These are phyloP conservation scores for Oligia fasciuncula DNA, from an alignment of 2,888 invertebrate species.

Conservation along the genomic window DNA sequence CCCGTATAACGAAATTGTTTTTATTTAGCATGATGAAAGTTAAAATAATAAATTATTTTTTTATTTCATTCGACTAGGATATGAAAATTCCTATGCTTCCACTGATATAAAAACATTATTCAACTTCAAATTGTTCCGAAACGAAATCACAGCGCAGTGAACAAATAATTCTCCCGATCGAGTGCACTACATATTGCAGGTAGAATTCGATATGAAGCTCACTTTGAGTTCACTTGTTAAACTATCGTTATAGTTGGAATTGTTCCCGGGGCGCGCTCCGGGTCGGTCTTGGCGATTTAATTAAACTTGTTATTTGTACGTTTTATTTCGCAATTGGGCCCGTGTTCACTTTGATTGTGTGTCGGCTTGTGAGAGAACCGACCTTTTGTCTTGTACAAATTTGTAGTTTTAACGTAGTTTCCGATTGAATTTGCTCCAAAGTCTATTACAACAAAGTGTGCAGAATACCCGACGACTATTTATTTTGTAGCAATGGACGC, in stretches of 20 bases:
- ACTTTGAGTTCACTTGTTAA: slow-evolving; percentile 87
- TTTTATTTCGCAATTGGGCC: slow-evolving; percentile 87
- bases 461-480: slow-evolving; percentile 58
- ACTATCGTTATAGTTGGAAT: slow-evolving; percentile 86
- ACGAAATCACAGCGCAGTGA: slow-evolving; percentile 69
- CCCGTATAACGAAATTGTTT: slow-evolving; percentile 30
- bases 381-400: slow-evolving; percentile 75
- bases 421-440: slow-evolving; percentile 66
- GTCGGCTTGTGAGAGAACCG: slow-evolving; percentile 76
- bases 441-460: slow-evolving; percentile 56
- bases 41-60: slow-evolving; percentile 18
- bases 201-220: slow-evolving; percentile 82
- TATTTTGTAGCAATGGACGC: slow-evolving; percentile 57
- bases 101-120: slow-evolving; percentile 45
- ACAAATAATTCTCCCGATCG: slow-evolving; percentile 76
- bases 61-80: slow-evolving; percentile 19
- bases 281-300: slow-evolving; percentile 87
- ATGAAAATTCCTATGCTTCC: slow-evolving; percentile 38
- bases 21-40: slow-evolving; percentile 37
- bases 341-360: slow-evolving; percentile 85
- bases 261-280: slow-evolving; percentile 76
- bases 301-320: slow-evolving; percentile 89
- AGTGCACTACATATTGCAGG: slow-evolving; percentile 79
- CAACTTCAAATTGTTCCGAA: slow-evolving; percentile 54
- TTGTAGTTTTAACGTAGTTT: slow-evolving; percentile 69